A percentile compares a stretch with the other conserved stretches of the same genome.
phyloP scores from a whole-genome alignment of 2,888 invertebrate species.

The Ornithoptera alexandrae region DNA sequence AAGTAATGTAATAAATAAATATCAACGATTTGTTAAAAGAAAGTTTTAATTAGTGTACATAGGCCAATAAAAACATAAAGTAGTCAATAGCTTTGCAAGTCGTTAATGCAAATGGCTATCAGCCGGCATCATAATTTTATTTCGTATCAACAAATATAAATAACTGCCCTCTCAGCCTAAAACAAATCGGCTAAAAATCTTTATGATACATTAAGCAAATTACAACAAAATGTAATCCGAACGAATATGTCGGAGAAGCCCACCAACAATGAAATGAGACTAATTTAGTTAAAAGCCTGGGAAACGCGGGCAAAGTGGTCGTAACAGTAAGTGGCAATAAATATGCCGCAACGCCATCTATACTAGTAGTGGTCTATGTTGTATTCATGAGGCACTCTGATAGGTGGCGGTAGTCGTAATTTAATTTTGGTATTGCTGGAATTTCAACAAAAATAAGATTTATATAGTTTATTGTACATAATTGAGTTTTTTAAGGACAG shows the following conservation, averaged over 20 bases:
- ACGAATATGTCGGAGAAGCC: slow-evolving; percentile 53
- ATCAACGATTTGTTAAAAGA: not conserved
- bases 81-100: not conserved
- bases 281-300: slow-evolving; percentile 70
- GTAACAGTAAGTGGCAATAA: slow-evolving; percentile 64
- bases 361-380: slow-evolving; percentile 54
- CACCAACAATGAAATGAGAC: slow-evolving; percentile 56
- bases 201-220: slow-evolving; percentile 63
- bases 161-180: slow-evolving; percentile 46
- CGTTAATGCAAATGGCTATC: slow-evolving; percentile 4
- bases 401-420: slow-evolving; percentile 73
- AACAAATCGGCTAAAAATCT: slow-evolving; percentile 54
- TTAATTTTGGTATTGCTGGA: slow-evolving; percentile 48
- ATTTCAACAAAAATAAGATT: no score
- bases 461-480: not conserved
- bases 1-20: no score
- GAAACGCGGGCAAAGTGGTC: slow-evolving; percentile 60
- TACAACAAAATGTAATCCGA: slow-evolving; percentile 52
- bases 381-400: slow-evolving; percentile 61
- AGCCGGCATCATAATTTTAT: slow-evolving; percentile 23
- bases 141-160: slow-evolving; percentile 23
- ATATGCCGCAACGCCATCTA: slow-evolving; percentile 65
- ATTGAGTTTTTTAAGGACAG: no score
- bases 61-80: not conserved
- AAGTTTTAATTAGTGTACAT: not conserved